A percentile compares a stretch with the other conserved stretches of the same genome.
Conservation (phyloP, 2,113 vertebrate genomes). For the Irena cyanogastra region DNA sequence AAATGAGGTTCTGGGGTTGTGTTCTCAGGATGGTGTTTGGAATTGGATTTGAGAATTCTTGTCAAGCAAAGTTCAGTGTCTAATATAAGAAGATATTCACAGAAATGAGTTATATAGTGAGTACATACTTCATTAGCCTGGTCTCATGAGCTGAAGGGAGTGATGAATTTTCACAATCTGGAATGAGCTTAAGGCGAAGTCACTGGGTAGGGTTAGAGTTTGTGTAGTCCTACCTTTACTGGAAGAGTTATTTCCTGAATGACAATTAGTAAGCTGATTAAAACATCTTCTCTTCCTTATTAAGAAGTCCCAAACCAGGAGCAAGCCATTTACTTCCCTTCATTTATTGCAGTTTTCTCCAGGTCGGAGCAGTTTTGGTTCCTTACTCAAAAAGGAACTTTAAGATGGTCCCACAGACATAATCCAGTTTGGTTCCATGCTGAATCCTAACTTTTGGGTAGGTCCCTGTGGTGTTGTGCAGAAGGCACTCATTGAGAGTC, state of each 20-base stretch:
- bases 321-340: not conserved
- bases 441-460: not conserved
- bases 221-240: not conserved
- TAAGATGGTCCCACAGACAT: not conserved
- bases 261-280: not conserved
- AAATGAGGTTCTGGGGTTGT: not conserved
- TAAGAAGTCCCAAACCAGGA: not conserved
- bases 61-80: not conserved
- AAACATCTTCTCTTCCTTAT: not conserved
- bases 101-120: not conserved
- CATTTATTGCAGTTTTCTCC: not conserved
- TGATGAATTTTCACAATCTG: not conserved
- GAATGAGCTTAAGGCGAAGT: not conserved
- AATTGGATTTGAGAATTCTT: not conserved
- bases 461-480: accelerated
- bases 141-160: not conserved
- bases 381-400: not conserved
- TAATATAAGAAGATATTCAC: not conserved
- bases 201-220: not conserved
- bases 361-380: not conserved
- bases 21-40: not conserved
- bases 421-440: not conserved
- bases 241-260: not conserved
- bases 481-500: not conserved
- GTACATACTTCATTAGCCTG: not conserved